A percentile compares a stretch with the other conserved stretches of the same genome.
phyloP scores from a whole-genome alignment of 2,888 invertebrate species.

The Allolobophora icterica region DNA sequence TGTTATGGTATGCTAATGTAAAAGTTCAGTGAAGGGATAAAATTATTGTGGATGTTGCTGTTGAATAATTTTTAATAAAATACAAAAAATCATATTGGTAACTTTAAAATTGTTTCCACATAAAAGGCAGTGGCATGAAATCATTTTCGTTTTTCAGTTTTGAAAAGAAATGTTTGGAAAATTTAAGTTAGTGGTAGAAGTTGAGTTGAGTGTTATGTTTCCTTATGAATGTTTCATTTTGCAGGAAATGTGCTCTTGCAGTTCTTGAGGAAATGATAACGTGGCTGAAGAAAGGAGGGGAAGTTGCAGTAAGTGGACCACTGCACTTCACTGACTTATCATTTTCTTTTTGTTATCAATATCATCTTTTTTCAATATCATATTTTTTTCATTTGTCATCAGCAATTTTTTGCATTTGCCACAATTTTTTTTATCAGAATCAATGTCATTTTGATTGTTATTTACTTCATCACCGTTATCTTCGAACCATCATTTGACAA shows the following conservation, averaged over 20 bases:
- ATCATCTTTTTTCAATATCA: too few relatives aligned
- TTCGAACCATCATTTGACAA: too few relatives aligned
- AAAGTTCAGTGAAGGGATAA: neutral
- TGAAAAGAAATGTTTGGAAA: neutral
- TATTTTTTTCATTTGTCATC: neutral
- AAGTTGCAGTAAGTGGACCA: slow-evolving; percentile 75
- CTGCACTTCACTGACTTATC: too few relatives aligned
- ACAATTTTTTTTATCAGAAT: too few relatives aligned
- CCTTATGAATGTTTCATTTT: slow-evolving; percentile 26
- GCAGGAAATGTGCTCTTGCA: slow-evolving; percentile 80
- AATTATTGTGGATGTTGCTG: neutral
- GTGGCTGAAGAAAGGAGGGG: slow-evolving; percentile 80
- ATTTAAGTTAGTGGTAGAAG: neutral
- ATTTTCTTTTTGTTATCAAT: too few relatives aligned
- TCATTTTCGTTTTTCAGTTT: neutral
- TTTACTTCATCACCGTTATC: too few relatives aligned
- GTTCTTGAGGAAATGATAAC: slow-evolving; percentile 92
- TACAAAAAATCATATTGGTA: neutral
- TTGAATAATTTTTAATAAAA: neutral
- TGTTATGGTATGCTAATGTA: neutral
- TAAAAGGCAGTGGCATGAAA: neutral
- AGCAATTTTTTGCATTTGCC: neutral
- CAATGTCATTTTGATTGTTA: too few relatives aligned
- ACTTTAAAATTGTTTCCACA: neutral
- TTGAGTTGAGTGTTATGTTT: neutral